phyloP scores from a whole-genome alignment of 2,888 invertebrate species.

The Cataglyphis albicans region DNA sequence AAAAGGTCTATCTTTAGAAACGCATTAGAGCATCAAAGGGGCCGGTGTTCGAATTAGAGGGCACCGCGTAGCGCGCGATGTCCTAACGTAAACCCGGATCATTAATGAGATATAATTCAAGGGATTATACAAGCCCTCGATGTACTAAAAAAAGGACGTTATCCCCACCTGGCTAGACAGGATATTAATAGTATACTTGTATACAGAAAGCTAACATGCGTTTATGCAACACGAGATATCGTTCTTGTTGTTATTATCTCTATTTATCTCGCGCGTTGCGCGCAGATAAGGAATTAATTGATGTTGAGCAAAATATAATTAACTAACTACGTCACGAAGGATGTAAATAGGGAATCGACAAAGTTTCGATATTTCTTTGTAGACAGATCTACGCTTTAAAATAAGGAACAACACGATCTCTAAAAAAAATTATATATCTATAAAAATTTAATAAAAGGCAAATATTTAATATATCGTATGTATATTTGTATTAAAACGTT shows the following conservation, averaged over 20 bases:
- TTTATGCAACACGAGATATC: conserved; percentile 20
- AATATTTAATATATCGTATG: background rate
- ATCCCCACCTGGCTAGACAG: conserved; percentile 24
- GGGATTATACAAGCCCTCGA: conserved; percentile 47
- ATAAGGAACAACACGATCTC: background rate
- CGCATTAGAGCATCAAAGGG: conserved; percentile 57
- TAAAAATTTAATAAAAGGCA: background rate
- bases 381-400: background rate
- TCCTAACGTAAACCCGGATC: conserved; percentile 10
- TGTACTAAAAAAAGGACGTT: conserved; percentile 52
- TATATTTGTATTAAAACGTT: background rate
- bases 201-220: background rate
- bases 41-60: conserved; percentile 59
- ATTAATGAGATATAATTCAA: conserved; percentile 63
- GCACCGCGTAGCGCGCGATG: conserved; percentile 10
- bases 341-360: conserved; percentile 39
- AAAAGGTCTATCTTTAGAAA: conserved; percentile 47
- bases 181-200: conserved; percentile 57
- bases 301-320: conserved; percentile 28
- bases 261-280: conserved; percentile 21
- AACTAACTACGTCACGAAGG: conserved; percentile 9
- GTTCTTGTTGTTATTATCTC: background rate
- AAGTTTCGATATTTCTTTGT: background rate
- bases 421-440: background rate
- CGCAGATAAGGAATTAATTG: conserved; percentile 47